Percentiles rank a stretch among this genome's conserved stretches.
Evolutionary conservation across 2,888 invertebrate species (phyloP).

Genomic region (Lasioglossum oenotherae): DNA sequence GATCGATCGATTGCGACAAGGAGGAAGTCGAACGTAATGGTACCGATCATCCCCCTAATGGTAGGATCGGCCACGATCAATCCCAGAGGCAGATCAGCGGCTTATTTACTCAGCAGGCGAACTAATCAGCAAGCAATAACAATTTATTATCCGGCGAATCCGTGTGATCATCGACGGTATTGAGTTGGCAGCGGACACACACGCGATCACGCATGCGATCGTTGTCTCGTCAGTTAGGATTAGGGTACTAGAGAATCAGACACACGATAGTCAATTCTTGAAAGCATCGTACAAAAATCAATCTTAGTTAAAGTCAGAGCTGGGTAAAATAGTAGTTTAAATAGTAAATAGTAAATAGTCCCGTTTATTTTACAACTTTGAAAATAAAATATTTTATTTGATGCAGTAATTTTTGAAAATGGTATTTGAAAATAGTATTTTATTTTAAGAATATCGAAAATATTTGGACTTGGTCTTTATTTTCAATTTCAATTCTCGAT

Average conservation of each 20-base stretch:
- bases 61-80: background rate
- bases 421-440: too few species aligned
- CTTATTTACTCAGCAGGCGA: conserved; percentile 5
- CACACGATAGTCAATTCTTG: background rate
- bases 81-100: conserved; percentile 1
- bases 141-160: conserved; percentile 9
- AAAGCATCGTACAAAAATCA: background rate
- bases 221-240: conserved; percentile 31
- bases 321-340: too few species aligned
- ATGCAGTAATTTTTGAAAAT: too few species aligned
- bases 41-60: background rate
- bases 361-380: too few species aligned
- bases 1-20: background rate
- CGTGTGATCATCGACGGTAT: background rate
- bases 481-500: too few species aligned
- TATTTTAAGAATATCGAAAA: too few species aligned
- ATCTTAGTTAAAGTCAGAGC: background rate
- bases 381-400: too few species aligned
- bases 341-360: too few species aligned
- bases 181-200: conserved; percentile 3
- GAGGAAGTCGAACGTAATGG: background rate
- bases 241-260: background rate
- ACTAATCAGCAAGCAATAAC: conserved; percentile 8
- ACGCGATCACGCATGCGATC: conserved; percentile 26
- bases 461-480: too few species aligned